Base-by-base conservation (phyloP, 2,888 invertebrate genomes). In the Tortricodes alternella region DNA sequence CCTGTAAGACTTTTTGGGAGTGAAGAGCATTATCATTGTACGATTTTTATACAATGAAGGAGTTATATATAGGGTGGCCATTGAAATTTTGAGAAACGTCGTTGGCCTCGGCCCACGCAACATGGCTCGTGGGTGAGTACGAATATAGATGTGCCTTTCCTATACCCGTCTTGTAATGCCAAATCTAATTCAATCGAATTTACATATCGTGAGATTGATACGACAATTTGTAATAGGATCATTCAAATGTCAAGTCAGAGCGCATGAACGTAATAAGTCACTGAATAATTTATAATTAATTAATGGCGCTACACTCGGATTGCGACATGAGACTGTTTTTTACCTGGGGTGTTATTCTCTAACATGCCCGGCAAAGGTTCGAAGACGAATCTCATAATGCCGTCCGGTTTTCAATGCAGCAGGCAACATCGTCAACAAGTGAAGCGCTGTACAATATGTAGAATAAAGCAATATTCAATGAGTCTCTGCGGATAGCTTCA, bases 71-170 rank as follows among this genome's bases (percentile, higher is more conserved):
- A 9, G 75, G 71, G 71, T 75, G 70, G 71, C 60, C 66, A 73
- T 68, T 67, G 68, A 74, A 77, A 70, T 77, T 80, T 81, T 73
- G 75, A 78, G 75, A 75, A 74, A 11, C 29, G 4, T 70, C 68
- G 63, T 59, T 51, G 68, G 68, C 69, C 67, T 63, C 71, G 61
- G 65, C 80, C 82, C 70, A 79, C 75, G 74, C 76, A 61, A 58
- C 53, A 46, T 39, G 19, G 32, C 37, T 59, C 67, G 83, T 85
- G 80, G 84, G 85, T 76, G 83, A 76, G 66, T 73, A 77, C 78
- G 75, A 78, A 79, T 78, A 80, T 76, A 76, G 77, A 80, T 81
- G 82, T 72, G 67, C 66, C 74, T 73, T 63, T 62, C 59, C 41
- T 66, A 52, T 58, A 58, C 65, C 69, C 64, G 73, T 65, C 70